Conservation (phyloP, 2,888 invertebrate species). For the Drosophila emarginata region DNA sequence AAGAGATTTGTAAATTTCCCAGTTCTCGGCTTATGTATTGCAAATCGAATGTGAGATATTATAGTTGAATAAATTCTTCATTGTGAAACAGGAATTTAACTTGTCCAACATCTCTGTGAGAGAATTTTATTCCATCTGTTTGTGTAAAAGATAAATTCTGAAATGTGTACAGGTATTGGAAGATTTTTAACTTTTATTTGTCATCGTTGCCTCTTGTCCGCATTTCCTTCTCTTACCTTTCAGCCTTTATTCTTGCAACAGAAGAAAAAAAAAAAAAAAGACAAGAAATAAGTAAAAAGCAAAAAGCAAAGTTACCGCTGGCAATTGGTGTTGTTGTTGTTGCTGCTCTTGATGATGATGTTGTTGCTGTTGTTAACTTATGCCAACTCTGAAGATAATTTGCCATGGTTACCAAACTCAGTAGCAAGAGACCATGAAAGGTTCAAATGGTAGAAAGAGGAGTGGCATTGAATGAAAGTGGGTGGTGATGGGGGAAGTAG, state of each 20-base stretch:
- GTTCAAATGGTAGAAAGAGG: conserved; percentile 35
- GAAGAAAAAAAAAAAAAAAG: neutral
- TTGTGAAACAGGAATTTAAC: neutral
- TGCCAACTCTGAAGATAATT: conserved; percentile 74
- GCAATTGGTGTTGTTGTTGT: conserved; percentile 37
- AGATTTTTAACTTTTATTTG: conserved; percentile 57
- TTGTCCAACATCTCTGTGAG: neutral
- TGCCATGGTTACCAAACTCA: conserved; percentile 69
- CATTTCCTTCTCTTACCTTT: neutral
- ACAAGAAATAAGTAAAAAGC: conserved; percentile 47
- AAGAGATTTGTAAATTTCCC: too few species aligned
- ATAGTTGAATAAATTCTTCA: neutral
- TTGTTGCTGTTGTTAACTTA: conserved; percentile 68
- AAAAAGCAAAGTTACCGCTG: conserved; percentile 32
- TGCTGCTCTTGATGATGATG: conserved; percentile 28
- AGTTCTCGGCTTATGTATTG: too few species aligned
- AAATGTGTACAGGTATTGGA: conserved; percentile 35
- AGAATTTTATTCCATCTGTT: conserved; percentile 3
- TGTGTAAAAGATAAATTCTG: conserved; percentile 13
- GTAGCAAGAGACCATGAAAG: conserved; percentile 53
- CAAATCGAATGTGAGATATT: neutral
- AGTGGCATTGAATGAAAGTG: neutral
- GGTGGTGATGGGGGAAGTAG: neutral
- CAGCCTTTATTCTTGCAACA: conserved; percentile 32
- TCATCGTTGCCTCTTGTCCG: conserved; percentile 37